phyloP scores from a whole-genome alignment of 2,113 vertebrate species.

The Nothocercus julius region DNA sequence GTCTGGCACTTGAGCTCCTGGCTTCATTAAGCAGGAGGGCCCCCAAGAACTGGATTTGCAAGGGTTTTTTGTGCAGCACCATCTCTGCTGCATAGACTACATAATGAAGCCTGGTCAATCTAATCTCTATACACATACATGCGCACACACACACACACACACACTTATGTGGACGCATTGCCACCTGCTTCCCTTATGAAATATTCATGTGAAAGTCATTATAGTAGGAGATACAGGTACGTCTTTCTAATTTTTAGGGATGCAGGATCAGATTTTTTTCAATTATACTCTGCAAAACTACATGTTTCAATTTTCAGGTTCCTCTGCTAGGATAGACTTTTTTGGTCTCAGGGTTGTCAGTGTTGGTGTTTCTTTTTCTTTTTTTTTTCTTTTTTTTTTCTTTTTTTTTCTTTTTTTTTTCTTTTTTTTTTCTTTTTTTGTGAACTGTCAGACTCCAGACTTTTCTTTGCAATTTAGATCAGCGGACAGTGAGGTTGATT shows the following conservation, averaged over 20 bases:
- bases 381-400: not conserved
- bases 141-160: not conserved
- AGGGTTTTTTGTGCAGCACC: not conserved
- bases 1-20: not conserved
- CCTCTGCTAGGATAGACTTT: not conserved
- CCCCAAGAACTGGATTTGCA: not conserved
- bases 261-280: not conserved
- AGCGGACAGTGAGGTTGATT: not conserved
- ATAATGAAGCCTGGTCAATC: not conserved
- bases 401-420: not conserved
- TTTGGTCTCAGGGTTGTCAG: not conserved
- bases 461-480: not conserved
- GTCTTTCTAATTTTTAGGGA: not conserved
- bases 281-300: not conserved
- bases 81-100: not conserved
- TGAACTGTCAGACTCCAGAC: not conserved
- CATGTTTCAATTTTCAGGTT: not conserved
- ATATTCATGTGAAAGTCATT: not conserved
- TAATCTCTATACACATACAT: not conserved
- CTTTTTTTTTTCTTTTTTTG: not conserved
- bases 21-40: not conserved
- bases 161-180: not conserved
- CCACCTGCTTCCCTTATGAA: not conserved
- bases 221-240: not conserved
- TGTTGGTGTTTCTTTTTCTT: not conserved